Conservation (phyloP, 2,113 vertebrate species). For the Rhea americana region DNA sequence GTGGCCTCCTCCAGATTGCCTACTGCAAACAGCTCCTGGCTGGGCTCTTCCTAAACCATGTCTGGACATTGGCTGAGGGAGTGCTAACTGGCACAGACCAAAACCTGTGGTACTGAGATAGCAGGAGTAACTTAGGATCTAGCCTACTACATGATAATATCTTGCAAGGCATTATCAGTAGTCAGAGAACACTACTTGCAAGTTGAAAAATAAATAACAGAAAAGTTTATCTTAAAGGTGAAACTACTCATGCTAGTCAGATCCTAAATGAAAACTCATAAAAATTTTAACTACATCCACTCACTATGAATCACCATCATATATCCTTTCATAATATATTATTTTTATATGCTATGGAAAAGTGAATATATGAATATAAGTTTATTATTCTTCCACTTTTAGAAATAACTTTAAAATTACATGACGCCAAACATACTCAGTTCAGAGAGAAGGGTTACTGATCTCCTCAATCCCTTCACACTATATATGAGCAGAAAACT, state of each 20-base stretch:
- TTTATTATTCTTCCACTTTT: neutral
- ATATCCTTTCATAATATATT: neutral
- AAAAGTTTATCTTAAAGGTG: neutral
- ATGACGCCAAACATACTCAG: neutral
- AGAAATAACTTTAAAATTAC: neutral
- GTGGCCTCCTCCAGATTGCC: neutral
- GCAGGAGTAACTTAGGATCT: no score
- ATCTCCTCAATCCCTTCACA: neutral
- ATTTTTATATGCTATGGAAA: neutral
- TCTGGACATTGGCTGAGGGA: neutral
- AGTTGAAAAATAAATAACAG: neutral
- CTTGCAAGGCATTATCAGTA: neutral
- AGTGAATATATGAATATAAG: neutral
- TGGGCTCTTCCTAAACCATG: rapidly evolving
- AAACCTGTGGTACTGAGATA: neutral
- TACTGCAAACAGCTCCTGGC: neutral
- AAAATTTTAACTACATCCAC: neutral
- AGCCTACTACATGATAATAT: neutral
- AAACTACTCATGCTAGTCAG: neutral
- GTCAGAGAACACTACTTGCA: neutral
- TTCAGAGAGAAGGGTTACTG: neutral
- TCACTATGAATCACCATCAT: neutral
- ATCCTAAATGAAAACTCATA: neutral
- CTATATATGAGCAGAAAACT: neutral
- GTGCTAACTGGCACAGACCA: neutral